Evolutionary conservation across 1,140 invertebrate species (phyloP), one percentile per base, ranked within the genome.

Genomic region (Plectrocnemia conspersa): DNA sequence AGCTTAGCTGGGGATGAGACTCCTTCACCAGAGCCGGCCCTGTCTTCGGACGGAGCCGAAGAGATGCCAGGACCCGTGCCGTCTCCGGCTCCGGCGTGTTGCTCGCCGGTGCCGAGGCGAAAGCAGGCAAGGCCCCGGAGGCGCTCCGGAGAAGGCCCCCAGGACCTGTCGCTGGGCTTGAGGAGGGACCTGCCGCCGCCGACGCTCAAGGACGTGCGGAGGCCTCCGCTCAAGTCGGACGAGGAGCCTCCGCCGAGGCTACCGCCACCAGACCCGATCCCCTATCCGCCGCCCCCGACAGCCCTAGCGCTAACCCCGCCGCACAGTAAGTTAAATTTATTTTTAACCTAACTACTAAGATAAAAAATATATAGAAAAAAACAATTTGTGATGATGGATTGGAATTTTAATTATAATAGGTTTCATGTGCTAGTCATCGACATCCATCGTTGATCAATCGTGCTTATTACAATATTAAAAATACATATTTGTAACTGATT

Each of bases 41-140:
- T 45, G 13, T 52, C 65, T 61, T 47, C 70, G 55, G 15, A 68
- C 55, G 46, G 65, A 70, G 52, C 69, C 68, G 29, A 76, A 72
- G 59, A 68, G 66, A 48, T 65, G 54, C 49, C 67, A 18, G 66
- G 68, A 53, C 32, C 63, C 56, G 21, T 16, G n/a, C 61, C 60
- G 2, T 23, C 24, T 9, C 48, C 48, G 9, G 61, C 49, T 66
- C 74, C 3, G 77, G 73, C 71, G 54, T 84, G 84, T 47, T 77
- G 79, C 32, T 89, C 86, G 16, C 87, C 87, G 0, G 75, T 88
- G 63, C 86, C 87, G 1, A 71, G 88, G 22, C 74, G 88, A 25
- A 90, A 90, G 63, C 84, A 91, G 69, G 89, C 89, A 1, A 72
- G 89, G 10, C 89, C 89, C 1, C 68, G 89, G 16, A 74, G 89